Base-by-base conservation (phyloP, 2,113 vertebrate species). In the Colius striatus region DNA sequence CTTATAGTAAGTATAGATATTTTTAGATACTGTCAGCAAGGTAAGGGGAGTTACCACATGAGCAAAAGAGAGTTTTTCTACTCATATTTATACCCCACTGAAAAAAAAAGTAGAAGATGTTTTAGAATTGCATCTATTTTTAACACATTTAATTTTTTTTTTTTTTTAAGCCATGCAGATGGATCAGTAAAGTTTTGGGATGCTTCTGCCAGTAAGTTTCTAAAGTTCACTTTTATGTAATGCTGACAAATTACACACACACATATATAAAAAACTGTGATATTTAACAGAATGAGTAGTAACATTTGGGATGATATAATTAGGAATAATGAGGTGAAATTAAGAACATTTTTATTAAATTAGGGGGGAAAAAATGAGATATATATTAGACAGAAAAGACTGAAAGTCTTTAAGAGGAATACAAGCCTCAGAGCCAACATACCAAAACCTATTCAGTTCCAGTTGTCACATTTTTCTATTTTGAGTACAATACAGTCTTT, bases 141-240 rank as follows among this genome's bases (percentile, higher is more conserved):
- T 97, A 97, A 97, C 75, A 94, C 91, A 30, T 88, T 92, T 95
- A 92, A 95, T 95, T 95, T 97, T 94, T 97, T 70, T 96, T 91
- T 94, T 96, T 98, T 92, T 98, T 97, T 91, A 96, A 99, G 99
- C 96, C 99, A 99, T 96, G 99, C 99, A 95, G 99, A 99, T 85
- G 99, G 99, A 97, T 99, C 99, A 83, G 97, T 99, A 94, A 99
- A 99, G 96, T 99, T 99, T 98, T 99, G 99, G 98, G 98, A 98
- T 97, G 98, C 98, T 89, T 98, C 98, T 97, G 98, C 98, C 97
- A 98, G 98, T 99, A 99, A 99, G 99, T 99, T 93, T 92, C 65
- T 77, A 72, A 83, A 54, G 55, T 97, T 96, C 62, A 58, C 57
- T 89, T 91, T 96, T 43, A 41, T 91, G 61, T 85, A 89, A 75